These are phyloP conservation scores for Hypotaenidia philippensis DNA, from an alignment of 2,797 vertebrate genomes.

Conservation along the genomic window DNA sequence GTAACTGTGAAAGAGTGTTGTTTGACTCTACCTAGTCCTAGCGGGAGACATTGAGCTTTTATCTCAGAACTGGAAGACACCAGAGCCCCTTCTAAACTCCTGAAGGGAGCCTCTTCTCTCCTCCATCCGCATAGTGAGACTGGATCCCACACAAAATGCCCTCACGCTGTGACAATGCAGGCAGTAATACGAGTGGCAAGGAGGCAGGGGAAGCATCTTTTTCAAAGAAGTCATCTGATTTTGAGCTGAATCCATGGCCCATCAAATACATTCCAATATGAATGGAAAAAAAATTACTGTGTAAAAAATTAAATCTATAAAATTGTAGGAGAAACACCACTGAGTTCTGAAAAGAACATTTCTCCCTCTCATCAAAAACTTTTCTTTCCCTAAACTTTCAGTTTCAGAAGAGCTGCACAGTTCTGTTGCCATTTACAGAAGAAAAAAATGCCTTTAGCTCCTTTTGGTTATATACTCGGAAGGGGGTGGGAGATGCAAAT, in stretches of 20 bases:
- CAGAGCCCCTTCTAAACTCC: not conserved
- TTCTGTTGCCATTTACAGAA: not conserved
- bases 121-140: not conserved
- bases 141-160: not conserved
- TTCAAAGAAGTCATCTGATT: not conserved
- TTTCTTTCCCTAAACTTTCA: not conserved
- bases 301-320: not conserved
- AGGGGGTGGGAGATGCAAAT: not conserved
- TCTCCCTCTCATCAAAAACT: not conserved
- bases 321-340: not conserved
- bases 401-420: not conserved
- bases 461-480: not conserved
- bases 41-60: not conserved
- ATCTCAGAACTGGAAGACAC: not conserved
- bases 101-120: not conserved
- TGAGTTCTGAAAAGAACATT: not conserved
- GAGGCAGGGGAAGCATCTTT: not conserved
- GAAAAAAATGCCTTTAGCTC: not conserved
- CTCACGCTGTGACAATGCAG: not conserved
- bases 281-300: not conserved
- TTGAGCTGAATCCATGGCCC: not conserved
- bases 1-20: not conserved
- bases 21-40: not conserved
- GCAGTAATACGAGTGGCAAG: not conserved
- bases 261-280: not conserved